Evolutionary conservation across 2,888 invertebrate species (phyloP).

Genomic region (Stegophylla sp.): DNA sequence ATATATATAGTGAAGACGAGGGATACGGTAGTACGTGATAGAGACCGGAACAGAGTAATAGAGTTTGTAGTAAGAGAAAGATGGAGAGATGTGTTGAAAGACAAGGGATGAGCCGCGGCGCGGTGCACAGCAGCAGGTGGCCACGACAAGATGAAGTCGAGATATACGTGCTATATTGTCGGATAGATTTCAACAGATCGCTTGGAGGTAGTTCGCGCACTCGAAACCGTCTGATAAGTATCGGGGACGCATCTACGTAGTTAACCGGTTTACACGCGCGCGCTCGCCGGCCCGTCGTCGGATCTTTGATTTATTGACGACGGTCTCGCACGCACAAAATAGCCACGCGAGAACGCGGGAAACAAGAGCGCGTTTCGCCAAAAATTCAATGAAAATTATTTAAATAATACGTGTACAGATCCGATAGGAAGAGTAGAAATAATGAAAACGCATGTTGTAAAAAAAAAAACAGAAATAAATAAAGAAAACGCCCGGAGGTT

Average conservation of each 20-base stretch:
- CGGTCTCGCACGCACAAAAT: neutral
- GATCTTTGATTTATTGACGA: slow-evolving; percentile 48
- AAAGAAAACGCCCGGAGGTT: too few species aligned
- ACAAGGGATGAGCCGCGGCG: slow-evolving; percentile 49
- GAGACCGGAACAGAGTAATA: neutral
- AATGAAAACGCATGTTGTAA: too few species aligned
- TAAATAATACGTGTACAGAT: too few species aligned
- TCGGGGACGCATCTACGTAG: slow-evolving; percentile 42
- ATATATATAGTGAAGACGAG: neutral
- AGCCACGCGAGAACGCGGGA: slow-evolving; percentile 5
- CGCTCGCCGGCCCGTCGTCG: slow-evolving; percentile 4
- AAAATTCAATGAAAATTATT: neutral
- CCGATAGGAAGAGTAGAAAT: too few species aligned
- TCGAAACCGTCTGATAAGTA: slow-evolving; percentile 41
- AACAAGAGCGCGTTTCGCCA: neutral
- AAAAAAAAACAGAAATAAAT: too few species aligned
- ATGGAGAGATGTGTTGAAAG: slow-evolving; percentile 39
- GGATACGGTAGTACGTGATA: neutral
- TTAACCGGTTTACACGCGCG: slow-evolving; percentile 53
- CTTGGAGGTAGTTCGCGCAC: slow-evolving; percentile 16
- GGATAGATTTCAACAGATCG: slow-evolving; percentile 55
- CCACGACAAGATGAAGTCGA: slow-evolving; percentile 14
- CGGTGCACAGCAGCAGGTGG: slow-evolving; percentile 49
- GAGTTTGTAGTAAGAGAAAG: slow-evolving; percentile 1
- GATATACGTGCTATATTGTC: slow-evolving; percentile 15